phyloP scores from a whole-genome alignment of 2,888 invertebrate genomes.

The Eueremaeus valkanovi region DNA sequence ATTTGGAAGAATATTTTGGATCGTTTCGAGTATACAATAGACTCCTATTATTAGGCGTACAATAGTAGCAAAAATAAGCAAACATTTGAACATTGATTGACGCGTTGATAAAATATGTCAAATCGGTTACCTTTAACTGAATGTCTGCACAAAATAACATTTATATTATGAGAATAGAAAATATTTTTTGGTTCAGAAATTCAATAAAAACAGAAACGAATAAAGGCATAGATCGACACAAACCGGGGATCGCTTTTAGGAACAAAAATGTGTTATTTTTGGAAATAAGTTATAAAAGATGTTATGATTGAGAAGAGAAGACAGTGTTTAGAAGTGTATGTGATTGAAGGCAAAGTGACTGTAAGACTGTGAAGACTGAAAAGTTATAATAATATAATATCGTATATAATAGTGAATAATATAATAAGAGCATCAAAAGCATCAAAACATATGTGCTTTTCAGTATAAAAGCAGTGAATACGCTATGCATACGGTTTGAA shows the following conservation, averaged over 20 bases:
- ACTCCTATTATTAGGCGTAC: not conserved
- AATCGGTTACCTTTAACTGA: conserved; percentile 8
- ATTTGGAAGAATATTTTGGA: not conserved
- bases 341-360: conserved; percentile 22
- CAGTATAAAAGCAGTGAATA: conserved; percentile 18
- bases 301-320: conserved; percentile 3
- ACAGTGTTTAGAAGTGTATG: not conserved
- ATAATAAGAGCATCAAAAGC: conserved; percentile 9
- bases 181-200: conserved; percentile 14
- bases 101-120: conserved; percentile 26
- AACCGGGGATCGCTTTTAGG: not conserved
- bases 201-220: not conserved
- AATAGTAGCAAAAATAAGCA: not conserved
- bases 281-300: not conserved
- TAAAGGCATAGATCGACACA: not conserved
- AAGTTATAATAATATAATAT: conserved; percentile 2
- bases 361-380: not conserved
- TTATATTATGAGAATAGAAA: not conserved
- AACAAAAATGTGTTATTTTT: conserved; percentile 7
- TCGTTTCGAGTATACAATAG: not conserved
- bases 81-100: conserved; percentile 10
- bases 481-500: not conserved
- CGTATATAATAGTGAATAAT: not conserved
- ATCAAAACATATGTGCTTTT: conserved; percentile 30
- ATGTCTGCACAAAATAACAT: not conserved